Base-by-base conservation (phyloP, 2,113 vertebrate species). In the Holacanthus passer region DNA sequence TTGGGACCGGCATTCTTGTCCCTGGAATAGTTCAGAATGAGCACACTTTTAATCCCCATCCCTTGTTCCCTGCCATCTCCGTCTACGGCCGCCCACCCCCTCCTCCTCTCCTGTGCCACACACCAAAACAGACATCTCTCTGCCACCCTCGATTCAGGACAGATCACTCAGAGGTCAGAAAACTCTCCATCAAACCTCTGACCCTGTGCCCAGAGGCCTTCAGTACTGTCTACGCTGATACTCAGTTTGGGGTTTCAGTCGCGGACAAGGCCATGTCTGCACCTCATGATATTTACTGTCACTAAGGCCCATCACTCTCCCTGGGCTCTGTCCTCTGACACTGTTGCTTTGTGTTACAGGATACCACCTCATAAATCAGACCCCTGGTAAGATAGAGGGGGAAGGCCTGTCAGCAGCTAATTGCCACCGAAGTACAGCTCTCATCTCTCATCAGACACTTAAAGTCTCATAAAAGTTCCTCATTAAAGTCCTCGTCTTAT, bases 11-110 rank as follows among this genome's bases (percentile, higher is more conserved):
- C 85, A 95, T 95, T 94, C 94, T 91, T 88, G 85, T 89, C 92
- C 94, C 92, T 91, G 91, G 93, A 95, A 95, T 95, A 95, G 94
- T 95, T 94, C 93, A 94, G 93, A 94, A 95, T 95, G 94, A 94
- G 87, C 53, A 76, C 92, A 90, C 94, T 93, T 92, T 94, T 95
- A 95, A 95, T 95, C 94, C 94, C 84, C 67, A 65, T 87, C 88
- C 88, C 88, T 89, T 92, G 90, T 93, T 85, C 85, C 73, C 84
- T 88, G 89, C 87, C 91, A 87, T 91, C 76, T 82, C 84, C 72
- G 52, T 81, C 48, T 62, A 35, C 29, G 14, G 35, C 60, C 41
- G 11, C 62, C 77, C 76, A 53, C 32, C 53, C 63, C 65, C 47
- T 59, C 74, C 66, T 47, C 71, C 22, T 70, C 53, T 52, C 58